A percentile compares a stretch with the other conserved stretches of the same genome.
phyloP scores from a whole-genome alignment of 2,888 invertebrate species.

The Cepaea hortensis region DNA sequence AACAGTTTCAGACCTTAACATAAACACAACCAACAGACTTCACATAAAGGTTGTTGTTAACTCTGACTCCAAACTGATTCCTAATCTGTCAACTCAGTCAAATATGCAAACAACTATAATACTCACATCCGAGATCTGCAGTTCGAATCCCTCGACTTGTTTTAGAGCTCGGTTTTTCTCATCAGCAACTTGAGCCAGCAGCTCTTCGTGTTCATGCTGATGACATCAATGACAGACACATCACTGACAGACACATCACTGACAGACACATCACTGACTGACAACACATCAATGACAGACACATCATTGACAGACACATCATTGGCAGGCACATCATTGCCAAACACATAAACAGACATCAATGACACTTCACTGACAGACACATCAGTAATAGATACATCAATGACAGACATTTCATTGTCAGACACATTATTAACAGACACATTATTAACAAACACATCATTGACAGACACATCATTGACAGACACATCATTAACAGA shows the following conservation, averaged over 20 bases:
- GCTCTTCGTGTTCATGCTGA: constrained; percentile 76
- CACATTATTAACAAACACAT: no score
- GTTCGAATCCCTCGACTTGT: constrained; percentile 60
- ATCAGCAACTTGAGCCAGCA: constrained; percentile 65
- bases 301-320: not conserved
- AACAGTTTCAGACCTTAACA: no score
- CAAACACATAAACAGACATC: not conserved
- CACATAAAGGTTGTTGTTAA: not conserved
- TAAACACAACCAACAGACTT: no score
- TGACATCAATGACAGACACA: constrained; percentile 33
- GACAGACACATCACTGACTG: not conserved
- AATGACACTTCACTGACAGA: not conserved
- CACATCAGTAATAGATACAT: not conserved
- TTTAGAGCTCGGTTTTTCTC: constrained; percentile 58
- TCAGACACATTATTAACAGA: no score
- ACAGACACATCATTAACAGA: no score
- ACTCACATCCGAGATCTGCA: constrained; percentile 68
- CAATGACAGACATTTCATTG: not conserved
- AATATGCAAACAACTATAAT: not conserved
- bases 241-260: not conserved
- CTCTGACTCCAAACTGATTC: not conserved
- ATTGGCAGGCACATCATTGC: no score
- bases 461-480: no score
- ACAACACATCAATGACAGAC: not conserved
- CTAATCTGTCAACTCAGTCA: not conserved